A percentile compares a stretch with the other conserved stretches of the same genome.
These are phyloP conservation scores for Myiotriccus ornatus DNA, from an alignment of 2,797 vertebrate species.

Conservation along the genomic window DNA sequence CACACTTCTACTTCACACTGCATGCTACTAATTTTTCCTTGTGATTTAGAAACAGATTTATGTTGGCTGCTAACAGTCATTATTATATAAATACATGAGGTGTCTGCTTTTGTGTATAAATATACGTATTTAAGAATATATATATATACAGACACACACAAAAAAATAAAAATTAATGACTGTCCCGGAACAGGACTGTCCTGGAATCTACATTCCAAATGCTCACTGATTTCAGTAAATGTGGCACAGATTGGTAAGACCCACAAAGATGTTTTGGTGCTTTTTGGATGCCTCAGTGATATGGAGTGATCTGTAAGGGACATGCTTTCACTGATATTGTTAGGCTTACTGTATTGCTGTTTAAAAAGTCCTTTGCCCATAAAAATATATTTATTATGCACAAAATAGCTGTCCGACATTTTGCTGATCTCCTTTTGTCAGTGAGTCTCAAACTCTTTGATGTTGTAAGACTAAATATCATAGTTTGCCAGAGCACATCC, in stretches of 20 bases:
- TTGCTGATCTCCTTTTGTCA: background rate
- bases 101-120: background rate
- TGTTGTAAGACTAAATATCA: background rate
- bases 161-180: background rate
- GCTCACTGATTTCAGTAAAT: background rate
- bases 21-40: background rate
- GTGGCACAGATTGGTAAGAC: background rate
- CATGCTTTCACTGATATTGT: background rate
- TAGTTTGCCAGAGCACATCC: background rate
- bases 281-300: background rate
- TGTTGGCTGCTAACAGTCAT: background rate
- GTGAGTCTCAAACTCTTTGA: background rate
- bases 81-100: background rate
- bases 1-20: rapidly evolving
- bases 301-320: background rate
- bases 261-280: background rate
- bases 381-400: background rate
- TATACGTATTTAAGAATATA: background rate
- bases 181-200: too few species aligned
- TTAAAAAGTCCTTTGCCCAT: background rate
- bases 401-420: background rate
- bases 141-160: background rate
- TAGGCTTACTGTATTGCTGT: background rate
- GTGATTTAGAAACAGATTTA: background rate
- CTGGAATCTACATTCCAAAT: background rate